Conservation (phyloP, 2,113 vertebrate genomes). For the Oreocharis arfaki region DNA sequence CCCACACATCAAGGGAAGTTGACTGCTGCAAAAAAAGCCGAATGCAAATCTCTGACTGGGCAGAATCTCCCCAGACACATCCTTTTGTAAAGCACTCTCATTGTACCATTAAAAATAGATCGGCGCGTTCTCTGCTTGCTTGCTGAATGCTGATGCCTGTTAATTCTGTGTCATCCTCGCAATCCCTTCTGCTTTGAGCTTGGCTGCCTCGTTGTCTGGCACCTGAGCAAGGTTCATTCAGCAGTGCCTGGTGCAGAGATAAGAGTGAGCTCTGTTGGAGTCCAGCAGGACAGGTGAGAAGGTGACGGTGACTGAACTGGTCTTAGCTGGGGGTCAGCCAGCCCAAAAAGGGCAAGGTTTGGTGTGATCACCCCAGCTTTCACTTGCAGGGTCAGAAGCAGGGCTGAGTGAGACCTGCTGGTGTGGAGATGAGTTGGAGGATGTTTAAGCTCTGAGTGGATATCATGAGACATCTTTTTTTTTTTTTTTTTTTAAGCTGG, state of each 20-base stretch:
- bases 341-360: neutral
- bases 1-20: neutral
- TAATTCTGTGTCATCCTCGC: conserved; percentile 29
- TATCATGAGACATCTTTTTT: too few relatives aligned
- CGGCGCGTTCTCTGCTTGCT: neutral
- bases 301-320: neutral
- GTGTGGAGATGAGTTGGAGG: neutral
- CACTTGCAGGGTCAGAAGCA: neutral
- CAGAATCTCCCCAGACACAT: conserved; percentile 51
- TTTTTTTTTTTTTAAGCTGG: neutral
- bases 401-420: neutral
- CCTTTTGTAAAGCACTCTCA: conserved; percentile 46
- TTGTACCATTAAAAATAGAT: conserved; percentile 62
- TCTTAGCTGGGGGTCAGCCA: neutral
- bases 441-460: neutral
- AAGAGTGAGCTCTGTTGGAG: neutral
- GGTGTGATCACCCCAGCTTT: neutral
- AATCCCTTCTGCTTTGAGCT: conserved; percentile 34
- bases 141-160: conserved; percentile 37
- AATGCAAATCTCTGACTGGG: conserved; percentile 55
- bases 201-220: conserved; percentile 50
- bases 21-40: neutral
- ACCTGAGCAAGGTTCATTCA: conserved; percentile 59
- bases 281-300: neutral
- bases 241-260: neutral